Evolutionary conservation across 2,113 vertebrate genomes (phyloP), one percentile per base, ranked within the genome.

Genomic region (Illadopsis cleaveri): DNA sequence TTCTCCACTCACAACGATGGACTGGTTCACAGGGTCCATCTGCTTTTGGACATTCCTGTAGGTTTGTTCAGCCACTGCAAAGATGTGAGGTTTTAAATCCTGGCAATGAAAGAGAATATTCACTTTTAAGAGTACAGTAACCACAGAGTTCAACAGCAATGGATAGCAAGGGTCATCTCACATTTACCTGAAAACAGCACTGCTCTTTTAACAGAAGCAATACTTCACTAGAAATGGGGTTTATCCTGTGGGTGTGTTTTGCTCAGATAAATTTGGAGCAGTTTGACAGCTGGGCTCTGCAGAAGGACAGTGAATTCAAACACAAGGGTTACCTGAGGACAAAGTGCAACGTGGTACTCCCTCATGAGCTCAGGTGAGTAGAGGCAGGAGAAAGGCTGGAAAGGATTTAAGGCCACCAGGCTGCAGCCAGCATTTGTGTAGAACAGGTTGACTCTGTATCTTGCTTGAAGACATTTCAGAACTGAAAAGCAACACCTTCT

Each of bases 381-480:
- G 79, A 99, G 99, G 76, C 98, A 96, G 85, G 98, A 98, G 58
- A 99, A 20, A 5, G 98, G 98, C 93, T 98, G 98, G 96, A 99
- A 99, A 31, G 99, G 99, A 96, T 99, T 99, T 54, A 99, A 97
- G 85, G 99, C 99, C 96, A 99, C 99, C 87, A 99, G 97, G 47
- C 99, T 99, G 97, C 99, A 99, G 94, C 99, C 99, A 80, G 99
- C 99, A 71, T 99, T 98, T 65, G 99, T 99, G 70, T 99, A 99
- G 96, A 99, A 99, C 53, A 98, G 96, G 66, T 98, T 97, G 7
- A 87, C 94, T 7, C 71, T 89, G 47, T 99, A 99, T 96, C 99
- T 99, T 96, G 98, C 98, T 97, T 99, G 99, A 86, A 99, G 98
- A 93, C 99, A 99, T 97, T 98, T 99, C 97, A 99, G 94, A 91